Evolutionary conservation across 1,140 invertebrate species (phyloP).

Genomic region (Caerostris darwini): DNA sequence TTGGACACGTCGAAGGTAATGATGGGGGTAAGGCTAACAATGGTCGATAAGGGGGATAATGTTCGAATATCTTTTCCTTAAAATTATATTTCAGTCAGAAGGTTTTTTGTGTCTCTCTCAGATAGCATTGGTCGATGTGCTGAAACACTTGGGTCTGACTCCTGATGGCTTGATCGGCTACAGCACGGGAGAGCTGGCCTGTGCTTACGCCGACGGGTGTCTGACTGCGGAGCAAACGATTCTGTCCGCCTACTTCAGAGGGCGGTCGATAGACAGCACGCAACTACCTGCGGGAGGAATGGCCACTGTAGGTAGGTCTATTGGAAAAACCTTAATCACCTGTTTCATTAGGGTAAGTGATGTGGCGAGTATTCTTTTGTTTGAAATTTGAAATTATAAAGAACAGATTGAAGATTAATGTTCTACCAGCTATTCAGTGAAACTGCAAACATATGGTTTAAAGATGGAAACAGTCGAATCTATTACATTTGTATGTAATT

Average conservation of each 20-base stretch:
- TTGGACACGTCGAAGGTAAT: too few species aligned
- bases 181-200: slow-evolving; percentile 38
- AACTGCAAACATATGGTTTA: too few species aligned
- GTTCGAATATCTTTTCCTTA: neutral
- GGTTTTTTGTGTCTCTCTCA: neutral
- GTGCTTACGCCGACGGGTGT: slow-evolving; percentile 63
- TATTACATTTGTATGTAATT: too few species aligned
- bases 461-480: too few species aligned
- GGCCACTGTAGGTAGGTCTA: slow-evolving; percentile 88
- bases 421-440: too few species aligned
- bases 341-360: too few species aligned
- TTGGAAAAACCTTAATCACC: too few species aligned
- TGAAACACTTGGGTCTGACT: slow-evolving; percentile 9
- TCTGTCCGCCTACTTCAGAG: slow-evolving; percentile 94
- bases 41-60: slow-evolving; percentile 90
- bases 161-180: slow-evolving; percentile 61
- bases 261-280: slow-evolving; percentile 90
- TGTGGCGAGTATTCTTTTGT: too few species aligned
- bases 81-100: neutral
- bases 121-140: slow-evolving; percentile 46
- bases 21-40: slow-evolving; percentile 82
- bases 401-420: too few species aligned
- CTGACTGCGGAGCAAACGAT: slow-evolving; percentile 84
- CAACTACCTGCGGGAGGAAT: slow-evolving; percentile 88
- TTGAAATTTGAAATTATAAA: too few species aligned